These are phyloP conservation scores for Drosophila subobscura DNA, from an alignment of 1,140 invertebrate genomes.

Conservation along the genomic window DNA sequence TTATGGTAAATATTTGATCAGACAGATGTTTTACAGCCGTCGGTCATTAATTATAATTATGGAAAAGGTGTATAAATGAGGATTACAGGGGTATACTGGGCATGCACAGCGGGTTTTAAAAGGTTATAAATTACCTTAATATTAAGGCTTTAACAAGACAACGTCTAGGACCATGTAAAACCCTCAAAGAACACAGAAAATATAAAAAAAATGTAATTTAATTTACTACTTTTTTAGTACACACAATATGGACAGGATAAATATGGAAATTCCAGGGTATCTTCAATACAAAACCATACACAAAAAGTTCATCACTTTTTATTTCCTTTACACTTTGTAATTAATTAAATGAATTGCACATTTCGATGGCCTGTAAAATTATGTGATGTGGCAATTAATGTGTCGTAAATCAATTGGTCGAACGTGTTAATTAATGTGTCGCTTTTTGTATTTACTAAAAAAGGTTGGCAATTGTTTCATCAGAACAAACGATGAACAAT, in stretches of 20 bases:
- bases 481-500: conserved; percentile 19
- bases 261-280: conserved; percentile 6
- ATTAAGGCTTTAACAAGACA: no score
- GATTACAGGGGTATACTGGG: neutral
- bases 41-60: conserved; percentile 45
- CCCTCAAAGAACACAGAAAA: no score
- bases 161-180: no score
- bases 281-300: conserved; percentile 23
- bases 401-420: conserved; percentile 63
- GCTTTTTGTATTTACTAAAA: conserved; percentile 30
- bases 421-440: conserved; percentile 61
- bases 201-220: no score
- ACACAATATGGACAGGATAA: no score
- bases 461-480: conserved; percentile 12
- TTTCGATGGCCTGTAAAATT: conserved; percentile 22
- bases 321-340: conserved; percentile 22
- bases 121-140: no score
- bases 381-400: conserved; percentile 55
- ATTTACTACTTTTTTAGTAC: no score
- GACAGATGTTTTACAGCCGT: conserved; percentile 39
- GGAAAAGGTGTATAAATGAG: conserved; percentile 3
- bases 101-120: neutral
- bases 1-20: conserved; percentile 36
- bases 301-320: conserved; percentile 16
- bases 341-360: conserved; percentile 66